These are phyloP conservation scores for Drosophila subsilvestris DNA, from an alignment of 2,888 invertebrate species.

Conservation along the genomic window DNA sequence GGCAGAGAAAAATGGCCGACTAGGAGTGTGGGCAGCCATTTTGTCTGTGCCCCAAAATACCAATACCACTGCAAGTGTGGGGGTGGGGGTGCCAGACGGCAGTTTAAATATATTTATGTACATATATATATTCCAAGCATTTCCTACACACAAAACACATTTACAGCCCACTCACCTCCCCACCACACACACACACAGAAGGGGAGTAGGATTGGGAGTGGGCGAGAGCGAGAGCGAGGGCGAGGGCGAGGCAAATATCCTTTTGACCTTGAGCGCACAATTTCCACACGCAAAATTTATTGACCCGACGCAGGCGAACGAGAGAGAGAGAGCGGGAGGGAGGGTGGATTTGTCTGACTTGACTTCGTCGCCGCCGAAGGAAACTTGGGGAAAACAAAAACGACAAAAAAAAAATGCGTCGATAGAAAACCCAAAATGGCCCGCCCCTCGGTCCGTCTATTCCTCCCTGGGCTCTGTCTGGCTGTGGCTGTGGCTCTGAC, in stretches of 20 bases:
- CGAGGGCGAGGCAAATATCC: constrained; percentile 81
- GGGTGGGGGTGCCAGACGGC: constrained; percentile 25
- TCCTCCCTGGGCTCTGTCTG: constrained; percentile 61
- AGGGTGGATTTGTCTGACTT: constrained; percentile 46
- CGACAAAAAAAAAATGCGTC: constrained; percentile 45
- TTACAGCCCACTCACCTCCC: constrained; percentile 50
- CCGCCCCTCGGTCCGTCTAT: constrained; percentile 31
- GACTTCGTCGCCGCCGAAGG: constrained; percentile 42
- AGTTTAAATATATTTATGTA: constrained; percentile 17
- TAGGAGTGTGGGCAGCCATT: constrained; percentile 63
- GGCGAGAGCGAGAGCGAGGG: constrained; percentile 25
- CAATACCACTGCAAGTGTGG: constrained; percentile 31
- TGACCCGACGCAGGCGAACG: constrained; percentile 72
- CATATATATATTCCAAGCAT: constrained; percentile 39
- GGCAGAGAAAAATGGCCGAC: constrained; percentile 55
- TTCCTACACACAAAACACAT: constrained; percentile 62
- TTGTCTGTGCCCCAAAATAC: constrained; percentile 56
- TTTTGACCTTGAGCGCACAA: constrained; percentile 84
- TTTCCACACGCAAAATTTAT: constrained; percentile 83
- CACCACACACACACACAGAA: constrained; percentile 30
- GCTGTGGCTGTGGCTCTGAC: constrained; percentile 16
- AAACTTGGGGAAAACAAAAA: constrained; percentile 59
- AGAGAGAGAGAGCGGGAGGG: constrained; percentile 1
- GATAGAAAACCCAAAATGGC: constrained; percentile 32
- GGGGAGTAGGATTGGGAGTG: background rate